Conservation (phyloP, 1,140 invertebrate genomes). For the Aphelenchoides fujianensis region DNA sequence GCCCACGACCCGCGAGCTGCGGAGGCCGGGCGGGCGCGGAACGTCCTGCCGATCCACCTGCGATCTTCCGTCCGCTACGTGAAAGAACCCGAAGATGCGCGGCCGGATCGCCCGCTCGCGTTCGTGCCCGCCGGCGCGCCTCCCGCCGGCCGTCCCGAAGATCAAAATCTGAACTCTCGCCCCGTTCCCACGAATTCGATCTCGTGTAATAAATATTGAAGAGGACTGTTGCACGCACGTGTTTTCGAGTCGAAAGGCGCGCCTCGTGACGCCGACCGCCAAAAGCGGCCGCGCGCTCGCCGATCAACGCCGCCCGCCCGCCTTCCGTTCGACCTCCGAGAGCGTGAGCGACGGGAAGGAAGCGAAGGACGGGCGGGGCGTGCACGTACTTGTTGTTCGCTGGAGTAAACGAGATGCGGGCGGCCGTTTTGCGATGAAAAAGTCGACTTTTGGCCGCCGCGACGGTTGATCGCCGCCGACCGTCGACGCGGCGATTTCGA, state of each 20-base stretch:
- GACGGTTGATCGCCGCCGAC: too few relatives aligned
- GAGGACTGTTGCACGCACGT: neutral
- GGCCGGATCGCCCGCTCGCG: neutral
- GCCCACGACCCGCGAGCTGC: neutral
- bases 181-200: neutral
- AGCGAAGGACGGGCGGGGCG: too few relatives aligned
- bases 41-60: neutral
- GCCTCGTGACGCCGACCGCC: too few relatives aligned
- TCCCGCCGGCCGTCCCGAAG: conserved; percentile 9
- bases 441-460: too few relatives aligned
- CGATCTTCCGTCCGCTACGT: neutral
- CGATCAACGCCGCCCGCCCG: neutral
- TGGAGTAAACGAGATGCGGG: too few relatives aligned
- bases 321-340: too few relatives aligned
- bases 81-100: neutral
- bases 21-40: neutral
- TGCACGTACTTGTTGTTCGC: too few relatives aligned
- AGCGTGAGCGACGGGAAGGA: too few relatives aligned
- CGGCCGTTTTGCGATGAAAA: too few relatives aligned
- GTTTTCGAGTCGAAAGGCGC: neutral
- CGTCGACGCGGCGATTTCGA: too few relatives aligned
- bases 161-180: conserved; percentile 20
- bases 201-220: neutral
- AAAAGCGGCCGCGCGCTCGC: too few relatives aligned
- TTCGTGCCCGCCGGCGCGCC: neutral